Base-by-base conservation (phyloP, 2,888 invertebrate species). In the Aelia acuminata region DNA sequence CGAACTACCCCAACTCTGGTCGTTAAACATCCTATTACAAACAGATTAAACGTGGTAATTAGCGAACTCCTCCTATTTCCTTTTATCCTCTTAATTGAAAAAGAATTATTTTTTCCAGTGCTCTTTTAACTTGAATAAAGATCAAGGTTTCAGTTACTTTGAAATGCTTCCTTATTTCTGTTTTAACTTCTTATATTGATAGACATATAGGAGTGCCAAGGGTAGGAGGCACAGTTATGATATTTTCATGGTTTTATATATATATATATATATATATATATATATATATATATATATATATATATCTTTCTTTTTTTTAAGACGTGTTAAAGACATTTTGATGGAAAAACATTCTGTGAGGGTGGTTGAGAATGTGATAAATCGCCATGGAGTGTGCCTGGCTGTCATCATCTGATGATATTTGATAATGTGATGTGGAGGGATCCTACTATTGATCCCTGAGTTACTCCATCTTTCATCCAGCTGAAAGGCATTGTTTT, bases 391-490 rank as follows among this genome's bases (percentile, higher is more conserved):
- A 35, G 35, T 18, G 57, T 20, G 63, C 57, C 15, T 26, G 57
- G 31, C 31, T 70, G 63, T 70, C 63, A 70, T 70, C 63, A 70
- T 26, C 57, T 31, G 80, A 39, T 47, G n/a, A 43, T 43, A 80
- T 39, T 80, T 80, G 80, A 80, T 80, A 80, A 80, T 80, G 43
- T 47, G 80, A 80, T 43, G 43, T 43, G n/a, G 80, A 80, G 80
- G 43, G 80, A 47, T 43, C 80, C 43, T 47, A 2, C n/a, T 80
- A 80, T 80, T 80, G 80, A 80, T 80, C 80, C 80, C 13, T 80
- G 80, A 13, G 80, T 22, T 43, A 80, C 80, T 80, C 80, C 80
- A 80, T 80, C 80, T 80, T 80, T 43, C 80, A 80, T 80, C 80
- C 43, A 43, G 43, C 43, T 80, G 43, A 80, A 47, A 47, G 80